Evolutionary conservation across 2,888 invertebrate species (phyloP).

Genomic region (Drosophila putrida): DNA sequence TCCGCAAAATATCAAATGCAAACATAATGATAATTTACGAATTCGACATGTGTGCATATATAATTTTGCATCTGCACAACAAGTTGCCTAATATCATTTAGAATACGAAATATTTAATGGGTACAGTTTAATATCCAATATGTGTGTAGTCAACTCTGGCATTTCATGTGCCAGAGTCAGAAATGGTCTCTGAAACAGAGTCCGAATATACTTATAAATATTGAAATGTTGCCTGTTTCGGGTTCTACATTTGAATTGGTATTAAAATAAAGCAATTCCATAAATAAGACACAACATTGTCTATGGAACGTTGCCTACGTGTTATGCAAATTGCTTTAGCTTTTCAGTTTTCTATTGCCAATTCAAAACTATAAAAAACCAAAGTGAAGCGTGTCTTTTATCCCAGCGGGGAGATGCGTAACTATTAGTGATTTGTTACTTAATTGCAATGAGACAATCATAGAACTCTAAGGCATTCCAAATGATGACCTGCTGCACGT

Average conservation of each 20-base stretch:
- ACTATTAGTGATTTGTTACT: constrained; percentile 4
- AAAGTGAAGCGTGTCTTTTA: constrained; percentile 2
- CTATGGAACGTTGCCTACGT: constrained; percentile 52
- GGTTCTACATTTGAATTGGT: constrained; percentile 10
- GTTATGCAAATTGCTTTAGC: constrained; percentile 67
- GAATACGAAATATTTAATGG: constrained; percentile 26
- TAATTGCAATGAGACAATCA: background rate
- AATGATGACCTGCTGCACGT: constrained; percentile 55
- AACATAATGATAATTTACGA: constrained; percentile 24
- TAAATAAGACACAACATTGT: constrained; percentile 60
- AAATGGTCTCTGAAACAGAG: background rate
- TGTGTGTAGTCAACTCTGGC: constrained; percentile 72
- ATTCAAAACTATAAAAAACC: constrained; percentile 33
- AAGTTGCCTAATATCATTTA: constrained; percentile 48
- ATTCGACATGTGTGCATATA: constrained; percentile 20
- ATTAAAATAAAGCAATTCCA: constrained; percentile 62
- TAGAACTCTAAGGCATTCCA: constrained; percentile 17
- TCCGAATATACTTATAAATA: constrained; percentile 48
- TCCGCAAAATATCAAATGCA: constrained; percentile 7
- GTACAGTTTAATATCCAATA: constrained; percentile 15
- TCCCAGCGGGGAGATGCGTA: background rate
- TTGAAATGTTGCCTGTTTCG: constrained; percentile 34
- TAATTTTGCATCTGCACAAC: constrained; percentile 44
- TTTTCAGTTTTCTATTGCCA: constrained; percentile 57
- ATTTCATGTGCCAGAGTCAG: constrained; percentile 55